Evolutionary conservation across 2,888 invertebrate genomes (phyloP).

Genomic region (Eurytoma californica): DNA sequence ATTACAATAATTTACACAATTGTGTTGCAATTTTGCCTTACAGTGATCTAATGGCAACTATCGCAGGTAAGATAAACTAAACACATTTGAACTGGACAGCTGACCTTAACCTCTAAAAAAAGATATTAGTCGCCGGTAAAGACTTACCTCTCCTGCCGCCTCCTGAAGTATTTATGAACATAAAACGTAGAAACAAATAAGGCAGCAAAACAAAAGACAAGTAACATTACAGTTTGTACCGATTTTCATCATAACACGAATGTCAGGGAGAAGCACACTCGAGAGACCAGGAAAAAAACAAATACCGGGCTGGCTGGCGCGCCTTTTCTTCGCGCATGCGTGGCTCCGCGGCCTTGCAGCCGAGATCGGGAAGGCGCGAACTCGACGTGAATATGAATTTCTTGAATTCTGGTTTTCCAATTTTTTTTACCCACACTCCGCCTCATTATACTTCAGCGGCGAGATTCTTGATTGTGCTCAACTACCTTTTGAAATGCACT

Average conservation of each 20-base stretch:
- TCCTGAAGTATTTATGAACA: slow-evolving; percentile 2
- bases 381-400: not conserved
- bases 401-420: not conserved
- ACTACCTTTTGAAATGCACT: no score
- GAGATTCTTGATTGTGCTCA: no score
- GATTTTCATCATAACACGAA: slow-evolving; percentile 1
- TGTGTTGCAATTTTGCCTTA: not conserved
- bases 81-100: slow-evolving; percentile 17
- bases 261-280: not conserved
- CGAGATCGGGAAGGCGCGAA: not conserved
- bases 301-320: slow-evolving; percentile 20
- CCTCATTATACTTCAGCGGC: no score
- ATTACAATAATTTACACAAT: not conserved
- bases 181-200: slow-evolving; percentile 32
- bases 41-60: not conserved
- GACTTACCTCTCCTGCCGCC: slow-evolving; percentile 7
- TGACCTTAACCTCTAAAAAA: slow-evolving; percentile 42
- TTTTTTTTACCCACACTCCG: no score
- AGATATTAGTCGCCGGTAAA: not conserved
- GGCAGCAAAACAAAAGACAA: slow-evolving; percentile 22
- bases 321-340: slow-evolving; percentile 31
- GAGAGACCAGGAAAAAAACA: slow-evolving; percentile 23
- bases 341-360: not conserved
- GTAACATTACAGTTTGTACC: slow-evolving; percentile 32
- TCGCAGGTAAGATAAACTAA: not conserved